A percentile compares a stretch with the other conserved stretches of the same genome.
phyloP scores from a whole-genome alignment of 2,888 invertebrate species.

The Hydrotaea diabolus region DNA sequence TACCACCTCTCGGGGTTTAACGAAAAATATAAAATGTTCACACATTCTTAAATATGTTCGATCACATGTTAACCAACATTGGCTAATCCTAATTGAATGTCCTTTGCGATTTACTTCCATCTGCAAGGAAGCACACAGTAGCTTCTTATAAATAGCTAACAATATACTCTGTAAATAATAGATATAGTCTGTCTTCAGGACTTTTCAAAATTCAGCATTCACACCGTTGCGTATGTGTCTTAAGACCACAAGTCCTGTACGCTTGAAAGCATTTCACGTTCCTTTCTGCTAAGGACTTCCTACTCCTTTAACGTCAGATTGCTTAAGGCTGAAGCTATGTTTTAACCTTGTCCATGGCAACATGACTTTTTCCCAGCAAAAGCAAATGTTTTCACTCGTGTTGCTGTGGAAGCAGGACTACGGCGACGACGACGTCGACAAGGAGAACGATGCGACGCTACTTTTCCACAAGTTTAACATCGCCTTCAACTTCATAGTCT shows the following conservation, averaged over 20 bases:
- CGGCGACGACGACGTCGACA: too few species aligned
- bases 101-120: too few species aligned
- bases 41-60: too few species aligned
- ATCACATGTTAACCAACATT: too few species aligned
- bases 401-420: neutral
- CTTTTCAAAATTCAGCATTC: neutral
- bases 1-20: too few species aligned
- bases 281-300: neutral
- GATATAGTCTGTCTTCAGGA: neutral
- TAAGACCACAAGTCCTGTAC: neutral
- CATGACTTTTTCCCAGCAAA: neutral
- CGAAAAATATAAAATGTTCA: too few species aligned
- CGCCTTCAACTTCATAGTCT: conserved; percentile 32
- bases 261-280: neutral
- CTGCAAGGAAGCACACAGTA: too few species aligned
- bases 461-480: conserved; percentile 7
- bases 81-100: too few species aligned
- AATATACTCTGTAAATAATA: neutral
- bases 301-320: neutral
- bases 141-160: neutral
- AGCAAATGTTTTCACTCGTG: neutral
- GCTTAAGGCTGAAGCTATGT: neutral
- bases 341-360: conserved; percentile 7
- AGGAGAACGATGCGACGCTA: neutral
- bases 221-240: neutral